Percentiles rank a stretch among this genome's conserved stretches.
phyloP scores from a whole-genome alignment of 2,888 invertebrate species.

The Trisateles emortualis region DNA sequence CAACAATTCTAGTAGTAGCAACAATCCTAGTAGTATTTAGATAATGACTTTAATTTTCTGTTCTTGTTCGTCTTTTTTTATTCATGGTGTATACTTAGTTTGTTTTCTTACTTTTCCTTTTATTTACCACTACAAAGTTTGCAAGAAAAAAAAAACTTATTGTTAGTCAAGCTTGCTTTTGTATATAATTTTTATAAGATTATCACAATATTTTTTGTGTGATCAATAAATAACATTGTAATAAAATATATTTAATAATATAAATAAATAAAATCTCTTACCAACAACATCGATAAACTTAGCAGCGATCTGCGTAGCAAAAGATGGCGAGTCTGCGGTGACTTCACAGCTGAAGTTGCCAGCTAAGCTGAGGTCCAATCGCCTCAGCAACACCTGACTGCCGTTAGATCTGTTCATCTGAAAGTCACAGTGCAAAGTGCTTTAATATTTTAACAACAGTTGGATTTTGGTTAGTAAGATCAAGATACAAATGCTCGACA shows the following conservation, averaged over 20 bases:
- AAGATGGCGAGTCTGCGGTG: slow-evolving; percentile 90
- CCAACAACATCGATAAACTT: slow-evolving; percentile 91
- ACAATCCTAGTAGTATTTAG: too few relatives aligned
- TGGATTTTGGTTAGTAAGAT: neutral
- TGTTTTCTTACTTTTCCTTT: too few relatives aligned
- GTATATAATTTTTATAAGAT: too few relatives aligned
- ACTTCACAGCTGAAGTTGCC: slow-evolving; percentile 94
- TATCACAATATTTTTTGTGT: too few relatives aligned
- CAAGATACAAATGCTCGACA: neutral
- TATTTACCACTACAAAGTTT: too few relatives aligned
- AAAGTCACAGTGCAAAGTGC: slow-evolving; percentile 52
- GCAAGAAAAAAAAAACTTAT: too few relatives aligned
- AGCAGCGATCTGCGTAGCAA: slow-evolving; percentile 89
- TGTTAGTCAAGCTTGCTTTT: too few relatives aligned
- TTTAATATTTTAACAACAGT: slow-evolving; percentile 7
- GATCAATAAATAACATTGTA: neutral
- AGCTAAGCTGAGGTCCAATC: slow-evolving; percentile 90
- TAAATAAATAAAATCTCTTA: slow-evolving; percentile 74
- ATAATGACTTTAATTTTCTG: too few relatives aligned
- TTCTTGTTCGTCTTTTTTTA: too few relatives aligned
- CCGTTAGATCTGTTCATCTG: slow-evolving; percentile 91
- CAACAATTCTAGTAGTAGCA: too few relatives aligned
- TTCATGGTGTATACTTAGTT: too few relatives aligned
- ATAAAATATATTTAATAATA: neutral
- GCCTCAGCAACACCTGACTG: slow-evolving; percentile 90